Evolutionary conservation across 35 echinoderm and acorn worm species (phyloP).

Genomic region (Stichopus chloronotus): DNA sequence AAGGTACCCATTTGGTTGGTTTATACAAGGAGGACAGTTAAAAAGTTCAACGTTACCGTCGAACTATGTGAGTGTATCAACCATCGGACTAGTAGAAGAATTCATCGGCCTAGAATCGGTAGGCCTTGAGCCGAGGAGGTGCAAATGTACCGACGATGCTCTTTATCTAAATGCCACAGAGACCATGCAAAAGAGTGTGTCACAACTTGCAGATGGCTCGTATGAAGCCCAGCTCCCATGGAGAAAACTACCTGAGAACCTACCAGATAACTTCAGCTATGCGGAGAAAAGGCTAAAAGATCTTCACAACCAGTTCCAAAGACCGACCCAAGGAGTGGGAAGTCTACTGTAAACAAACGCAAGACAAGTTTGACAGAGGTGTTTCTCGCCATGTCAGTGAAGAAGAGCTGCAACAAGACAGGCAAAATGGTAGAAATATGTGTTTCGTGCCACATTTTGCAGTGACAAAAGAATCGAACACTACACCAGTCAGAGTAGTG

Average conservation of each 20-base stretch:
- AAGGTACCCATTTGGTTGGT: conserved; percentile 78
- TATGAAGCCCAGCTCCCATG: too few relatives aligned
- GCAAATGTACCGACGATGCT: too few relatives aligned
- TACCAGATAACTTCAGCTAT: too few relatives aligned
- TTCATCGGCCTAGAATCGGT: conserved; percentile 66
- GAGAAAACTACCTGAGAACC: too few relatives aligned
- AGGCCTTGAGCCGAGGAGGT: too few relatives aligned
- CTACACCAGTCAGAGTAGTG: conserved; percentile 78
- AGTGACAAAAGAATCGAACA: too few relatives aligned
- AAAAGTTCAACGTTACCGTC: conserved; percentile 36
- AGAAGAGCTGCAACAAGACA: conserved; percentile 72
- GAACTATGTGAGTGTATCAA: conserved; percentile 83
- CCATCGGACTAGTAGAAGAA: conserved; percentile 72
- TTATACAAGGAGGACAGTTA: conserved; percentile 63
- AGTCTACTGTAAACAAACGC: conserved; percentile 73
- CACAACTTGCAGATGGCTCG: too few relatives aligned
- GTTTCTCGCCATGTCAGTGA: conserved; percentile 62
- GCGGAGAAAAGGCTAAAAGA: too few relatives aligned
- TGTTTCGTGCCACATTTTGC: conserved; percentile 89
- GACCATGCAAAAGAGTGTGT: too few relatives aligned
- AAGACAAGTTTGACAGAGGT: conserved; percentile 68
- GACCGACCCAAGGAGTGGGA: conserved; percentile 67
- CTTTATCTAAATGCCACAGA: too few relatives aligned
- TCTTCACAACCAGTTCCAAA: conserved; percentile 72
- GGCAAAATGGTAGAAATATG: conserved; percentile 68